Conservation (phyloP, 2,797 vertebrate genomes). For the Enteromius afrohamiltoni region DNA sequence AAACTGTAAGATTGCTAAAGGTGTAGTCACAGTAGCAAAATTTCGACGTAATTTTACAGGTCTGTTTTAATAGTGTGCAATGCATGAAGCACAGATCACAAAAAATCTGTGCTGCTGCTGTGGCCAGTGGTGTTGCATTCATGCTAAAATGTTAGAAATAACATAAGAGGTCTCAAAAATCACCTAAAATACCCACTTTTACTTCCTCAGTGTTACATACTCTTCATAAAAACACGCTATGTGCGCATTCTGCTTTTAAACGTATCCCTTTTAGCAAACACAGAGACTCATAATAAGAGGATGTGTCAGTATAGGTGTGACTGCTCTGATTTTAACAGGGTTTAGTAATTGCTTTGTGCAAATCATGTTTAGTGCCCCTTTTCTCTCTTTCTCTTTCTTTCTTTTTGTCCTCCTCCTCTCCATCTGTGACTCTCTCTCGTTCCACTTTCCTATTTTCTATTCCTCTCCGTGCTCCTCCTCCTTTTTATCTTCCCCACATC, state of each 20-base stretch:
- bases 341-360: constrained; percentile 40
- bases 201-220: not conserved
- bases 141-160: not conserved
- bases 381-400: constrained; percentile 25
- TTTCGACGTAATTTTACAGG: not conserved
- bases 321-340: constrained; percentile 42
- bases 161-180: not conserved
- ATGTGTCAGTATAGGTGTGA: constrained; percentile 46
- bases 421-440: constrained; percentile 45
- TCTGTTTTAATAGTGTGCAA: not conserved
- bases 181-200: constrained; percentile 29
- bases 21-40: not conserved
- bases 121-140: not conserved
- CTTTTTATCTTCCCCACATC: constrained; percentile 27
- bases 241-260: constrained; percentile 29
- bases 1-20: not conserved
- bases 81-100: not conserved
- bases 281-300: constrained; percentile 42
- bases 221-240: constrained; percentile 19
- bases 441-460: constrained; percentile 52
- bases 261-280: constrained; percentile 13
- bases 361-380: constrained; percentile 23
- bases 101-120: not conserved
- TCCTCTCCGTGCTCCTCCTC: constrained; percentile 29
- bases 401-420: constrained; percentile 33